phyloP scores from a whole-genome alignment of 1,140 invertebrate species.

The Lepidurus apus region DNA sequence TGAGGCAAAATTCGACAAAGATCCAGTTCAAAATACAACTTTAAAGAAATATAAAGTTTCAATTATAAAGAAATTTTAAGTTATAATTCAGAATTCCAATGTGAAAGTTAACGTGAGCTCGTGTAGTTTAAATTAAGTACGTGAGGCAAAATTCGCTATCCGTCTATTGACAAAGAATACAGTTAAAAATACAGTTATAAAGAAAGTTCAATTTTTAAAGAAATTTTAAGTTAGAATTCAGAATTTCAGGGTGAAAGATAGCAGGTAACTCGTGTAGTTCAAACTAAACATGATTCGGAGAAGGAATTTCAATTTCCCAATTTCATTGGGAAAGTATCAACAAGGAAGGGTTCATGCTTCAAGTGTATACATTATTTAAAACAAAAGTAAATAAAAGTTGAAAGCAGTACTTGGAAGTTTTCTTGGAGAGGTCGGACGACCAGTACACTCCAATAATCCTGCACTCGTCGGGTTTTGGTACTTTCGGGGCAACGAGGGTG shows the following conservation, averaged over 20 bases:
- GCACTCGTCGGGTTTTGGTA: conserved; percentile 52
- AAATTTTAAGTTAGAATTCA: conserved; percentile 28
- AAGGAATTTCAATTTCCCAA: too few species aligned
- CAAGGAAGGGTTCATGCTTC: background rate
- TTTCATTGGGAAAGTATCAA: background rate
- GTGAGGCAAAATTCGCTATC: conserved; percentile 78
- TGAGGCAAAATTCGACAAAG: conserved; percentile 76
- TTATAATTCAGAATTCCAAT: conserved; percentile 30
- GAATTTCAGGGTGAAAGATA: conserved; percentile 37
- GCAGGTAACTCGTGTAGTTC: background rate
- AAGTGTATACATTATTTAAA: background rate
- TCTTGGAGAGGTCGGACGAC: conserved; percentile 65
- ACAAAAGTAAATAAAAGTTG: conserved; percentile 27
- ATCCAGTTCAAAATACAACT: too few species aligned
- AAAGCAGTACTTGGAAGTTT: conserved; percentile 51
- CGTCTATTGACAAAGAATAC: conserved; percentile 42
- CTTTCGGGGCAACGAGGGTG: conserved; percentile 36
- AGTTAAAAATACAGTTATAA: conserved; percentile 24
- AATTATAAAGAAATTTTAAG: conserved; percentile 20
- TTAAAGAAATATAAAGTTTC: background rate
- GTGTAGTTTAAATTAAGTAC: conserved; percentile 53
- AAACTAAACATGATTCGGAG: conserved; percentile 56
- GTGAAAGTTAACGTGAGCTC: conserved; percentile 36
- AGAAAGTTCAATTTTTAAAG: conserved; percentile 18
- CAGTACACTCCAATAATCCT: conserved; percentile 79